phyloP scores from a whole-genome alignment of 2,797 vertebrate genomes.

The Lacerta viridis region DNA sequence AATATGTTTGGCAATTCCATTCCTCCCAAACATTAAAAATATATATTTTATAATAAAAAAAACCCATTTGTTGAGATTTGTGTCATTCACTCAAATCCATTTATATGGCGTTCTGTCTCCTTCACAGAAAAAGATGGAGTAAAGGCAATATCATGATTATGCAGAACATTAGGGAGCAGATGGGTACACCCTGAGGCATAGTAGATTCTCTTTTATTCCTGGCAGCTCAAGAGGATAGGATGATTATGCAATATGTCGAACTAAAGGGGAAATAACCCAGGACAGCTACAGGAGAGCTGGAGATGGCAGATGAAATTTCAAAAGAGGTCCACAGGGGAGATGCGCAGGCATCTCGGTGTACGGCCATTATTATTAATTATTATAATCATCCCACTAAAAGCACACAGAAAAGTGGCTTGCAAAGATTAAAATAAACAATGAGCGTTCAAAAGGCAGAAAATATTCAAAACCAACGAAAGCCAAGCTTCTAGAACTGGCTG shows the following conservation, averaged over 20 bases:
- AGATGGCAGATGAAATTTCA: neutral
- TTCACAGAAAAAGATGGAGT: conserved; percentile 29
- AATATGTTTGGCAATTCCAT: conserved; percentile 50
- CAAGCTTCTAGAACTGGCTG: neutral
- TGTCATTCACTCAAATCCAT: neutral
- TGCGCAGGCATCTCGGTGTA: neutral
- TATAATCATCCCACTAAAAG: no score
- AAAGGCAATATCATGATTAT: conserved; percentile 10
- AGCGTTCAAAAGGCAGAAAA: neutral
- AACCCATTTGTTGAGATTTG: conserved; percentile 26
- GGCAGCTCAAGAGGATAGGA: neutral
- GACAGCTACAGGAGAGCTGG: neutral
- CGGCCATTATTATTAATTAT: neutral
- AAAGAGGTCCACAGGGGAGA: neutral
- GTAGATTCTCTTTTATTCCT: neutral
- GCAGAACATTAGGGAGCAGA: neutral
- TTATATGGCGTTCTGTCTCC: neutral
- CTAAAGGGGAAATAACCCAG: neutral
- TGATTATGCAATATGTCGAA: neutral
- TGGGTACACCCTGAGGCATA: neutral
- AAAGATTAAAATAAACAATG: neutral
- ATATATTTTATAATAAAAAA: neutral
- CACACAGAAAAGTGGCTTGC: neutral
- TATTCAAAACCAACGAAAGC: neutral
- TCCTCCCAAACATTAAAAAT: neutral